Conservation (phyloP, 2,888 invertebrate species). For the Dioctria rufipes region DNA sequence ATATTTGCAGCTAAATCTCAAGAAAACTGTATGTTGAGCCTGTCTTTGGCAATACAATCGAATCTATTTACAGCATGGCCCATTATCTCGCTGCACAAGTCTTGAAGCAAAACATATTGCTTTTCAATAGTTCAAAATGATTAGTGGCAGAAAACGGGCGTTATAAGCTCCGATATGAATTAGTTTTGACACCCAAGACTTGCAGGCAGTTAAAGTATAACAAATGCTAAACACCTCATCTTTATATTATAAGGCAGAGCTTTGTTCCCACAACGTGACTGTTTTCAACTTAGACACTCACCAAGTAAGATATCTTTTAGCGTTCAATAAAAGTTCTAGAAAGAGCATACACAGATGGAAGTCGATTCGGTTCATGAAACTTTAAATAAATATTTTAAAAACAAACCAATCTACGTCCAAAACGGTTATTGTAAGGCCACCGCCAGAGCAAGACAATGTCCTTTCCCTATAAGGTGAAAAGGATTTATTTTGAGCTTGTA, state of each 20-base stretch:
- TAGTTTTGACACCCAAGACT: slow-evolving; percentile 29
- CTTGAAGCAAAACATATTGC: too few species aligned
- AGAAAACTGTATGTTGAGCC: slow-evolving; percentile 31
- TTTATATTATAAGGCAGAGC: slow-evolving; percentile 43
- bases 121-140: neutral
- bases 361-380: neutral
- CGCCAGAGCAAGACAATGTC: neutral
- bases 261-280: slow-evolving; percentile 39
- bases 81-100: too few species aligned
- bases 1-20: slow-evolving; percentile 11
- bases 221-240: slow-evolving; percentile 35
- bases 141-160: neutral
- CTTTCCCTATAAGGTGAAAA: neutral
- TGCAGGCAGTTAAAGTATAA: slow-evolving; percentile 46
- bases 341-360: neutral
- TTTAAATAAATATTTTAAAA: neutral
- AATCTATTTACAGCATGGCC: neutral
- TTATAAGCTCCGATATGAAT: neutral
- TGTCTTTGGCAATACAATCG: neutral
- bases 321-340: neutral
- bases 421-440: neutral
- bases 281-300: slow-evolving; percentile 1
- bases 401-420: neutral
- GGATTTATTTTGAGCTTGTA: neutral
- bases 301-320: neutral